These are phyloP conservation scores for Halichoerus grypus DNA, from an alignment of 2,113 vertebrate genomes.

Conservation along the genomic window DNA sequence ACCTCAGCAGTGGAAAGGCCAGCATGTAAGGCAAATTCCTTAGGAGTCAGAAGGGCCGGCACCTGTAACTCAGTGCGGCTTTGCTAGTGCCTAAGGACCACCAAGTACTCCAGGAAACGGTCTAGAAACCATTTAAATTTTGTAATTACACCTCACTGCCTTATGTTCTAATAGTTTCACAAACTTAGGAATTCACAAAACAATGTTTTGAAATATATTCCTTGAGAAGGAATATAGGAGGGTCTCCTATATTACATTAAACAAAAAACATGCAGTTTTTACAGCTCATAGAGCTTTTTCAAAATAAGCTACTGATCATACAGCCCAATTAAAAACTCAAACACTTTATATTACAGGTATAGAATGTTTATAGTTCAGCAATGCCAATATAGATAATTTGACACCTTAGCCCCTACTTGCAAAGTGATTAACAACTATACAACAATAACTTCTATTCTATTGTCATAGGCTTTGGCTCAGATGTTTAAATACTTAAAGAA, in stretches of 20 bases:
- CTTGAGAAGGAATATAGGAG: conserved; percentile 19
- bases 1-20: conserved; percentile 1
- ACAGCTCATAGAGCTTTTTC: conserved; percentile 60
- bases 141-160: conserved; percentile 10
- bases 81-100: background rate
- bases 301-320: conserved; percentile 62
- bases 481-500: conserved; percentile 50
- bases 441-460: conserved; percentile 28
- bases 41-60: background rate
- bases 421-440: background rate
- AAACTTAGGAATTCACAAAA: conserved; percentile 50
- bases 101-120: background rate
- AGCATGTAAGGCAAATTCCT: background rate
- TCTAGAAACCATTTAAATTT: background rate
- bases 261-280: conserved; percentile 63
- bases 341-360: conserved; percentile 67
- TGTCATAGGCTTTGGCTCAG: conserved; percentile 60
- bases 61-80: background rate
- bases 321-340: conserved; percentile 56
- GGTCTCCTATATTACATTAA: conserved; percentile 57
- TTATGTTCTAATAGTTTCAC: conserved; percentile 42
- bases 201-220: conserved; percentile 16
- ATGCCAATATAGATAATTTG: conserved; percentile 30
- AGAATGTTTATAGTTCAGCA: background rate
- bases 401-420: conserved; percentile 41